These are phyloP conservation scores for Cremastinae sp. DNA, from an alignment of 2,888 invertebrate genomes.

Conservation along the genomic window DNA sequence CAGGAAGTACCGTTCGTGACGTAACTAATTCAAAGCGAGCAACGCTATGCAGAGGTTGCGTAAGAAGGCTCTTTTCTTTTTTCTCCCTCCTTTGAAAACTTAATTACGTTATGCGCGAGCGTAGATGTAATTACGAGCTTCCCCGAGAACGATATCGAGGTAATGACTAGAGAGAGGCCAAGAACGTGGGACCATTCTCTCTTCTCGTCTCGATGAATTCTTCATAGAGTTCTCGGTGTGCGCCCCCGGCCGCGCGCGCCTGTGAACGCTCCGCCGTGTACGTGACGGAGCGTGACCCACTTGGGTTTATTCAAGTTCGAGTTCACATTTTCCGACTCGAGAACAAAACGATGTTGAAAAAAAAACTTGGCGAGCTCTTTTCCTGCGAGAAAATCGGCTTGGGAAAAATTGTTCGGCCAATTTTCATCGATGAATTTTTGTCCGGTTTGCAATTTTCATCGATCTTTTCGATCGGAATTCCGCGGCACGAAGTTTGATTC, in stretches of 20 bases:
- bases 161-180: constrained; percentile 33
- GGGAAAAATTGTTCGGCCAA: too few species aligned
- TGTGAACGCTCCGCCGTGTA: constrained; percentile 31
- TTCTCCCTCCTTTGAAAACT: constrained; percentile 4
- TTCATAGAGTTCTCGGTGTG: constrained; percentile 14
- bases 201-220: constrained; percentile 32
- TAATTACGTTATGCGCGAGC: constrained; percentile 40
- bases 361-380: neutral
- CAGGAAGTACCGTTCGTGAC: too few species aligned
- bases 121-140: constrained; percentile 44
- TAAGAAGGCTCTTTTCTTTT: constrained; percentile 3
- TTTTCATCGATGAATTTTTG: too few species aligned
- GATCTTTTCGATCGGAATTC: too few species aligned
- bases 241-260: constrained; percentile 31
- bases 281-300: constrained; percentile 63
- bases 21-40: constrained; percentile 1
- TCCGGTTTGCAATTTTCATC: too few species aligned
- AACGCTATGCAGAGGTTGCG: neutral
- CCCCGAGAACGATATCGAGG: constrained; percentile 25
- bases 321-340: constrained; percentile 38
- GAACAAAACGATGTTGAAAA: neutral
- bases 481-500: too few species aligned
- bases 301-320: constrained; percentile 55
- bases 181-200: constrained; percentile 55
- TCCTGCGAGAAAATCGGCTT: constrained; percentile 5